Base-by-base conservation (phyloP, 2,888 invertebrate genomes). In the Cybosia mesomella region DNA sequence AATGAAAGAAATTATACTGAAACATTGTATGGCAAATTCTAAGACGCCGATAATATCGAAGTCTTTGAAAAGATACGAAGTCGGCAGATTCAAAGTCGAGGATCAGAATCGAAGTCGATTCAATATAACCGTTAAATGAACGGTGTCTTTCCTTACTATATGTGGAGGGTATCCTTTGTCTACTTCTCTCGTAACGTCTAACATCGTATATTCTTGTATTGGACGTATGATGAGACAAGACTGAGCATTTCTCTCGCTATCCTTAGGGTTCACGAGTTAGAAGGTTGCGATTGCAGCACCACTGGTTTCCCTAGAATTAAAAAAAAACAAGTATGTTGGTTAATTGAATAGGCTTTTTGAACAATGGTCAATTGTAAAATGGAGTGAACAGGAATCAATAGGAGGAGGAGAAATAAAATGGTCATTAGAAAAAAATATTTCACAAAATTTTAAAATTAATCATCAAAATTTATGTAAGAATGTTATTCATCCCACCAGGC, bases 221-320 rank as follows among this genome's bases (percentile, higher is more conserved):
- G 94, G 94, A 94, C 94, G 94, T 90, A 85, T 67, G 28, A 85
- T 86, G 88, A 88, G 88, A 89, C 86, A 85, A 83, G 83, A 82
- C 80, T 79, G 82, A 81, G 80, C 93, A 92, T 92, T 92, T 91
- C 88, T 87, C 81, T 79, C 81, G 83, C 64, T 66, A 76, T 74
- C 76, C 76, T 72, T 73, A 72, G 74, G 63, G 75, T 75, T 82
- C 78, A 80, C 75, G 76, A 81, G 73, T 70, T 70, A 73, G 66
- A 68, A 74, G 70, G 66, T 75, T 68, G 66, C 91, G 89, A 91
- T 76, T 91, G 88, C 72, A 88, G 75, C 54, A 91, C 87, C 64
- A 73, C 86, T 60, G 92, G 92, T 71, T 92, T 92, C 58, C 85
- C 92, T 92, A 88, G 15, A 88, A 88, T n/a, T 18, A 74, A 68